Conservation (phyloP, 1,140 invertebrate genomes). For the Drosophila parabipectinata region DNA sequence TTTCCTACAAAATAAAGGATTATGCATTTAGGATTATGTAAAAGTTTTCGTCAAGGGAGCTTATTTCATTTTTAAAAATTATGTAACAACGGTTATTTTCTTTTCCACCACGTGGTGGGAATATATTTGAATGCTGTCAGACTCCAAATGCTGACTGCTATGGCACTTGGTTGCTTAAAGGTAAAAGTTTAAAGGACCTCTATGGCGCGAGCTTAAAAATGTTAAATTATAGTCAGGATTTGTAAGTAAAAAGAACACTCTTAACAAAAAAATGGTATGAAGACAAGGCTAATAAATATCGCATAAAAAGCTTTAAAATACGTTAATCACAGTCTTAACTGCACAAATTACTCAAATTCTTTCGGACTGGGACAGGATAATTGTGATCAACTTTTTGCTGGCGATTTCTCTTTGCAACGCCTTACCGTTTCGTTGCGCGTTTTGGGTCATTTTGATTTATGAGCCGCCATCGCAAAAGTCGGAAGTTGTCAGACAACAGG, state of each 20-base stretch:
- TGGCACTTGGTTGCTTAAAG: not conserved
- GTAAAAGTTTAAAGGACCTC: not conserved
- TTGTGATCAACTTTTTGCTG: constrained; percentile 6
- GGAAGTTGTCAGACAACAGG: constrained; percentile 56
- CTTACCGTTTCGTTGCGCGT: constrained; percentile 7
- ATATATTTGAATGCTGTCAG: not conserved
- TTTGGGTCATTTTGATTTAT: constrained; percentile 67
- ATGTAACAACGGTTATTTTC: no score
- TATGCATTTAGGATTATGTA: no score
- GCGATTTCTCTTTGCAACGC: not conserved
- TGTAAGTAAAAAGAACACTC: no score
- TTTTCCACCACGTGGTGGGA: not conserved
- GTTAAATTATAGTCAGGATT: not conserved
- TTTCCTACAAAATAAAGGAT: no score
- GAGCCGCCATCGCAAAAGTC: constrained; percentile 50
- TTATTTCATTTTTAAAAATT: no score
- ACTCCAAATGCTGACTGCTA: constrained; percentile 19
- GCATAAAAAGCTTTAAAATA: not conserved
- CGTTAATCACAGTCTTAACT: not conserved
- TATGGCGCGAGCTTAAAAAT: not conserved
- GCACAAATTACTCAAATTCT: constrained; percentile 1
- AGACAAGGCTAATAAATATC: not conserved
- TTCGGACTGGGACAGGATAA: not conserved
- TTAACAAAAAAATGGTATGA: not conserved
- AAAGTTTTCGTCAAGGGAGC: no score